Evolutionary conservation across 2,797 vertebrate genomes (phyloP).

Genomic region (Diceros bicornis): DNA sequence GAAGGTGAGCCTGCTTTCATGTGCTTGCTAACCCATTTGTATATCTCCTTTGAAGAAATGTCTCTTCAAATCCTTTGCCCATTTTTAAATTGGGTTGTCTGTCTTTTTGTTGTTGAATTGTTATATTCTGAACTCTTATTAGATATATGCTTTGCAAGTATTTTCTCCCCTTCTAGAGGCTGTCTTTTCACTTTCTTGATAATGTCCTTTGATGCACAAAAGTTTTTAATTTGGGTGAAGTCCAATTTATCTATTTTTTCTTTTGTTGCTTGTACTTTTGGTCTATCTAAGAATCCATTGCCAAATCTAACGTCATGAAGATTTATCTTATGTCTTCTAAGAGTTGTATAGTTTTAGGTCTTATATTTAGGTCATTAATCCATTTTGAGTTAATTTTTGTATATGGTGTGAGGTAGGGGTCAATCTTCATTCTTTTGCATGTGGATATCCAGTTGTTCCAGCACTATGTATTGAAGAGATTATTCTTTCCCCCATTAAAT

Average conservation of each 20-base stretch:
- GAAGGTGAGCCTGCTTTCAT: neutral
- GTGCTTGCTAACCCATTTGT: neutral
- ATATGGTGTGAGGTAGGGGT: neutral
- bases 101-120: neutral
- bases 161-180: neutral
- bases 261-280: neutral
- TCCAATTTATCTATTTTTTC: neutral
- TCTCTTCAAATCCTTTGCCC: neutral
- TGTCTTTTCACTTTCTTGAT: conserved; percentile 17
- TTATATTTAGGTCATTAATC: neutral
- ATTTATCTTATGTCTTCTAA: neutral
- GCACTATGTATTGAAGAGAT: neutral
- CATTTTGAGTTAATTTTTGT: neutral
- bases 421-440: neutral
- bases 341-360: neutral
- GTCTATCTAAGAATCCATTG: neutral
- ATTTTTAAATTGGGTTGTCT: neutral
- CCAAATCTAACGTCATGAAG: neutral
- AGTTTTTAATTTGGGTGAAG: neutral
- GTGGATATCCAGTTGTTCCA: neutral
- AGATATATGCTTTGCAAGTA: neutral
- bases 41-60: neutral
- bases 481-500: neutral
- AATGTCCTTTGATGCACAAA: neutral
- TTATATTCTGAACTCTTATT: neutral